phyloP scores from a whole-genome alignment of 2,888 invertebrate species.

The Plebejus argus region DNA sequence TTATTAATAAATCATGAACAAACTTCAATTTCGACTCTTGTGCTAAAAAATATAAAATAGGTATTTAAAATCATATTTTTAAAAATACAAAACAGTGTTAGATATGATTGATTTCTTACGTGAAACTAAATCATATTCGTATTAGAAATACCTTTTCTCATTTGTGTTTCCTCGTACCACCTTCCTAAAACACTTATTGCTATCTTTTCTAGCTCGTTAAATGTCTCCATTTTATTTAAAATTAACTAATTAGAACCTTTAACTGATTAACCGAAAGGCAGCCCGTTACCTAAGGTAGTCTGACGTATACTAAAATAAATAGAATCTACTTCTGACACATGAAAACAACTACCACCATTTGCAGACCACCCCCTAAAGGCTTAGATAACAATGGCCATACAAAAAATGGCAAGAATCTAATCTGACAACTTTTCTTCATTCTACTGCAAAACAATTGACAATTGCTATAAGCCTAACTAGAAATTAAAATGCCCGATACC shows the following conservation, averaged over 20 bases:
- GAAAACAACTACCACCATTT: background rate
- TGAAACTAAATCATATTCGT: background rate
- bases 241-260: background rate
- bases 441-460: background rate
- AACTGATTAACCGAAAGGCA: background rate
- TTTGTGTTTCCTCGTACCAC: constrained; percentile 6
- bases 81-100: background rate
- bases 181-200: constrained; percentile 13
- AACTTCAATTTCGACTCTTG: background rate
- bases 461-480: constrained; percentile 15
- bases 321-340: background rate
- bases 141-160: constrained; percentile 21
- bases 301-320: background rate
- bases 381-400: constrained; percentile 12
- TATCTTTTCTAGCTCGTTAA: constrained; percentile 7
- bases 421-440: constrained; percentile 2
- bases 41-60: background rate
- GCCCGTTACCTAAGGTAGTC: background rate
- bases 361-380: background rate
- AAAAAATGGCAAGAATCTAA: constrained; percentile 19
- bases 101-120: background rate
- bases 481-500: background rate
- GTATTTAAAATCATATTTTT: background rate
- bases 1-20: constrained; percentile 10
- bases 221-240: background rate